These are phyloP conservation scores for Machaerirhynchus nigripectus DNA, from an alignment of 2,113 vertebrate species.

Conservation along the genomic window DNA sequence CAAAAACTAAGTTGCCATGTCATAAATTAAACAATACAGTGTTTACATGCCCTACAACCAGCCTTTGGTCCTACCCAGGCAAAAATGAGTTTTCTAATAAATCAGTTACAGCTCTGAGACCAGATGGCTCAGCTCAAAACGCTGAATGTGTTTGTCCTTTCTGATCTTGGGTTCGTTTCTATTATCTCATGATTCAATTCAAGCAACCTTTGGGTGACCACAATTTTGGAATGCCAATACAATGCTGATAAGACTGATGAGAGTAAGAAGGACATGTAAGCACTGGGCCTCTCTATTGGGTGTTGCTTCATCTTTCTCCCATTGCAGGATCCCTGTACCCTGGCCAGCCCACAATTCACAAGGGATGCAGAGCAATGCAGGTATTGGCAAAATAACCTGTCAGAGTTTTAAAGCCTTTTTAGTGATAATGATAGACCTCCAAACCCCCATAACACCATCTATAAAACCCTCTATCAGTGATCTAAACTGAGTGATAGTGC, in stretches of 20 bases:
- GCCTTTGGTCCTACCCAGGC: background rate
- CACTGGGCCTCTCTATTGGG: background rate
- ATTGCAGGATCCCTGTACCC: background rate
- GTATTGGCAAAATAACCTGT: background rate
- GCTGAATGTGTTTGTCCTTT: background rate
- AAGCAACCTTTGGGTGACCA: background rate
- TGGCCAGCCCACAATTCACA: background rate
- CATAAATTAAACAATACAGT: background rate
- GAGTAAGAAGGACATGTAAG: background rate
- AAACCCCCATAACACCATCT: background rate
- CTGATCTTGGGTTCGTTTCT: background rate
- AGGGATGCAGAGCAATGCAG: background rate
- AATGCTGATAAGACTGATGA: background rate
- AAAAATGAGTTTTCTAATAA: background rate
- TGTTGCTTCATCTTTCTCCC: background rate
- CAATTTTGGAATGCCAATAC: background rate
- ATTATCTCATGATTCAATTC: background rate
- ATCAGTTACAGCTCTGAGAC: background rate
- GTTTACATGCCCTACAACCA: background rate
- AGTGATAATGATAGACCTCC: background rate
- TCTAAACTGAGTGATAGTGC: background rate
- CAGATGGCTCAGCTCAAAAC: background rate
- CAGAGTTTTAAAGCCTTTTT: background rate
- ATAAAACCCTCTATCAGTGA: background rate
- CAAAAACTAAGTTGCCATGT: background rate